Conservation (phyloP, 2,797 vertebrate genomes). For the Channa striata region DNA sequence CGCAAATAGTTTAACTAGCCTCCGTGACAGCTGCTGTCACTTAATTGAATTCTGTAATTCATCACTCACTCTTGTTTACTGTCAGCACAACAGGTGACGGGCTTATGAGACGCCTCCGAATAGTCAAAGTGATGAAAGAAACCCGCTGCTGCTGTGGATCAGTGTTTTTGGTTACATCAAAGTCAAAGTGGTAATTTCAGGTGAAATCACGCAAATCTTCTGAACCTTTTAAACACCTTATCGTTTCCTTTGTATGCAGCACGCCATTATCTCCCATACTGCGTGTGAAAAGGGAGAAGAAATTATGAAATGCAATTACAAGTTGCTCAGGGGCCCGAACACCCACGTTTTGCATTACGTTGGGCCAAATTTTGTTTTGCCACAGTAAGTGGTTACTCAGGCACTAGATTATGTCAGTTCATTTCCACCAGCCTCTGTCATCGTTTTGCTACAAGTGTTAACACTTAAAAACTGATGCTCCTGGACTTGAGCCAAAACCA, state of each 20-base stretch:
- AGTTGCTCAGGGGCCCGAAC: slow-evolving; percentile 65
- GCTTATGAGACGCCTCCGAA: slow-evolving; percentile 58
- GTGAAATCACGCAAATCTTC: slow-evolving; percentile 48
- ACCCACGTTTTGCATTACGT: slow-evolving; percentile 56
- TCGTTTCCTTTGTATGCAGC: slow-evolving; percentile 27
- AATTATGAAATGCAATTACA: slow-evolving; percentile 72
- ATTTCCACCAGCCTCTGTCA: slow-evolving; percentile 63
- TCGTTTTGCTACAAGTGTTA: slow-evolving; percentile 57
- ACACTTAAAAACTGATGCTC: slow-evolving; percentile 60
- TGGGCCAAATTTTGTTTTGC: slow-evolving; percentile 60
- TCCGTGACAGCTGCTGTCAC: slow-evolving; percentile 65
- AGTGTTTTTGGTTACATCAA: slow-evolving; percentile 43
- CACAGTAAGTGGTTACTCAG: slow-evolving; percentile 64
- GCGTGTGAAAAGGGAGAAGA: slow-evolving; percentile 46
- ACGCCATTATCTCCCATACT: slow-evolving; percentile 46
- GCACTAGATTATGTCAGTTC: slow-evolving; percentile 69
- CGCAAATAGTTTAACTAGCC: slow-evolving; percentile 65
- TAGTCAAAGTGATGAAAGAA: slow-evolving; percentile 72
- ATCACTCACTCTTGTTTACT: slow-evolving; percentile 71
- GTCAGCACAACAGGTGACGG: slow-evolving; percentile 67
- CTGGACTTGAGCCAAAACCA: slow-evolving; percentile 56
- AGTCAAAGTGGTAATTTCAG: slow-evolving; percentile 45
- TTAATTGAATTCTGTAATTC: slow-evolving; percentile 71
- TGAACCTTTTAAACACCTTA: slow-evolving; percentile 44
- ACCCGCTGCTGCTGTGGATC: slow-evolving; percentile 43